These are phyloP conservation scores for Dendrocincla tyrannina DNA, from an alignment of 2,797 vertebrate species.

Conservation along the genomic window DNA sequence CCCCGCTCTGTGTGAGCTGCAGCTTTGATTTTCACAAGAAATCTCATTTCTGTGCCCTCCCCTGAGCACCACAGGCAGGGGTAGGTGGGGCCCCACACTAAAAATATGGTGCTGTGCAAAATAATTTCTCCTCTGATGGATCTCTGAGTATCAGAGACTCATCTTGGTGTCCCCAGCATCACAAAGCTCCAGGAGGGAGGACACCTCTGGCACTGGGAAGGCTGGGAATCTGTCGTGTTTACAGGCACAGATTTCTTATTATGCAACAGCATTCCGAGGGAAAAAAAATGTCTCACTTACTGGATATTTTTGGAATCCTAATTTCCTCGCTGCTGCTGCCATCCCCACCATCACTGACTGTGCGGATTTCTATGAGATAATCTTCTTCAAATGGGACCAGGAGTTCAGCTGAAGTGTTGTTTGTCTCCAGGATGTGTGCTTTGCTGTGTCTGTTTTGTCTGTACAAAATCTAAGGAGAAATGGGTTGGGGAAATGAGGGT, in stretches of 20 bases:
- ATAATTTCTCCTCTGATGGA: background rate
- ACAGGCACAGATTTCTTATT: background rate
- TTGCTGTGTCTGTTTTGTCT: conserved; percentile 85
- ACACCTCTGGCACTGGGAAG: background rate
- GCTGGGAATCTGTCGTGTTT: background rate
- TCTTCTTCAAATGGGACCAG: conserved; percentile 85
- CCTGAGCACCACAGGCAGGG: background rate
- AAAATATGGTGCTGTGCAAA: background rate
- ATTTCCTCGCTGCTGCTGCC: conserved; percentile 89
- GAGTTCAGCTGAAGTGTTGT: conserved; percentile 87
- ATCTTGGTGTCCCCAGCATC: background rate
- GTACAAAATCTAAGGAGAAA: conserved; percentile 82
- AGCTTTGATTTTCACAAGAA: background rate
- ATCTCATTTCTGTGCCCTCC: background rate
- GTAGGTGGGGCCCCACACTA: too few relatives aligned
- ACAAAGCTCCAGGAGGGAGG: background rate
- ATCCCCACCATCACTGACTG: conserved; percentile 85
- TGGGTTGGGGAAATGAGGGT: background rate
- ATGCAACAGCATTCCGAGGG: background rate
- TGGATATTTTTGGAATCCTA: conserved; percentile 89
- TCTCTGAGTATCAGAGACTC: background rate
- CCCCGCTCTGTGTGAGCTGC: rapidly evolving
- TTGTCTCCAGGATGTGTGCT: conserved; percentile 85
- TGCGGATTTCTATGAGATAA: conserved; percentile 89
- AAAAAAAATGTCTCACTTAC: conserved; percentile 68